Percentiles rank a stretch among this genome's conserved stretches.
Conservation (phyloP, 2,113 vertebrate species). For the Tragelaphus buxtoni region DNA sequence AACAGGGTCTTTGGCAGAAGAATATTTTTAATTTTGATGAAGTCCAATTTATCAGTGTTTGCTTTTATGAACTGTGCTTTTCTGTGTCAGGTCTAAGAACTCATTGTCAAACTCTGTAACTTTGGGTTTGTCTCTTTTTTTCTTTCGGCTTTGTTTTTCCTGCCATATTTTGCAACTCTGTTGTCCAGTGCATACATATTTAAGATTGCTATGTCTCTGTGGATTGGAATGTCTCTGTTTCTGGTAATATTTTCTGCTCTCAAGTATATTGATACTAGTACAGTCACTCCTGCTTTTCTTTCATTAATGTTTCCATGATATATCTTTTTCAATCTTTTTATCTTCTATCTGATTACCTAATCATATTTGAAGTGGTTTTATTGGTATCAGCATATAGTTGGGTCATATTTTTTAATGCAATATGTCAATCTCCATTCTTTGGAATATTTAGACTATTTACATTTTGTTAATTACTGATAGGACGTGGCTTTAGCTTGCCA, state of each 20-base stretch:
- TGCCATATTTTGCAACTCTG: neutral
- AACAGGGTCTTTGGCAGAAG: neutral
- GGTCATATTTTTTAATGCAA: neutral
- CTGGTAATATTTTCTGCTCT: neutral
- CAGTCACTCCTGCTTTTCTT: neutral
- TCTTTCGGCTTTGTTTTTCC: neutral
- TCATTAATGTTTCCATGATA: neutral
- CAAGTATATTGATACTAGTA: neutral
- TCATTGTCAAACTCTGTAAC: neutral
- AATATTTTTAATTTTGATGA: neutral
- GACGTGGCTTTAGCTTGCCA: neutral
- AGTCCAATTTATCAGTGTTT: neutral
- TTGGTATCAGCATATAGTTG: neutral
- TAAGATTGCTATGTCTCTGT: neutral
- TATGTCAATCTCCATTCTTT: neutral
- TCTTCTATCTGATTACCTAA: neutral
- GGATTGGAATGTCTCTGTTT: neutral
- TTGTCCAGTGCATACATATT: neutral
- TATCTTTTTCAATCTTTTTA: neutral
- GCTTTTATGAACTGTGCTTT: neutral
- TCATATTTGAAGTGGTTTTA: neutral
- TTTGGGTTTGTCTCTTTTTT: neutral
- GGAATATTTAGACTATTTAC: neutral
- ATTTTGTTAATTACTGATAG: neutral
- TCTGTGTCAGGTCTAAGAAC: neutral